These are phyloP conservation scores for Drosophila flavopinicola DNA, from an alignment of 2,888 invertebrate species.

Conservation along the genomic window DNA sequence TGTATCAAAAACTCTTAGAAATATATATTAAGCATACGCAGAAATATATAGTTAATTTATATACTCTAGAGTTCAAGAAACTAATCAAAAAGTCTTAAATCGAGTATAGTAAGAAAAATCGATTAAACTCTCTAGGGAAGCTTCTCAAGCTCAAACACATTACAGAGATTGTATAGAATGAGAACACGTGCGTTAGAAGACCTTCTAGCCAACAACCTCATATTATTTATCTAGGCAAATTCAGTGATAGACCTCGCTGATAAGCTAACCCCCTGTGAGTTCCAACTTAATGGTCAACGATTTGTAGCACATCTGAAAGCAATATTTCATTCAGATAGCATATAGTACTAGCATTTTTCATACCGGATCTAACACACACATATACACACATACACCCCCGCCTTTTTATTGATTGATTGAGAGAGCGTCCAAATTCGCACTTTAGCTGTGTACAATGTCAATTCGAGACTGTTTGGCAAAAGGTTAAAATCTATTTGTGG, in stretches of 20 bases:
- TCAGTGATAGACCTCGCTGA: neutral
- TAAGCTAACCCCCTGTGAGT: neutral
- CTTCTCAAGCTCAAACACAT: no score
- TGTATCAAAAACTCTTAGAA: no score
- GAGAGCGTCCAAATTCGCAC: conserved; percentile 28
- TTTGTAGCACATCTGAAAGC: neutral
- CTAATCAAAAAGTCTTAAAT: no score
- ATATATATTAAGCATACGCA: no score
- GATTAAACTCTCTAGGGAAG: no score
- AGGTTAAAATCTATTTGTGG: conserved; percentile 46
- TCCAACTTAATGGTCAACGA: neutral
- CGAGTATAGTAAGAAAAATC: no score
- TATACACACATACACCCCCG: neutral
- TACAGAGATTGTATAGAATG: no score
- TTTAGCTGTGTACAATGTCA: conserved; percentile 31
- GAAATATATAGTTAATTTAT: no score
- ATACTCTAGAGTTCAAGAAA: no score
- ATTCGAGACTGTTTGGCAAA: conserved; percentile 11
- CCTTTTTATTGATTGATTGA: conserved; percentile 36
- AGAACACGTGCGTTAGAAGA: neutral
- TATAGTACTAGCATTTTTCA: neutral
- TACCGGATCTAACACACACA: conserved; percentile 13
- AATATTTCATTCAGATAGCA: neutral
- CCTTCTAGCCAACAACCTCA: neutral
- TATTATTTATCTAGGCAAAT: neutral